Base-by-base conservation (phyloP, 2,113 vertebrate species). In the Bostrychus sinensis region DNA sequence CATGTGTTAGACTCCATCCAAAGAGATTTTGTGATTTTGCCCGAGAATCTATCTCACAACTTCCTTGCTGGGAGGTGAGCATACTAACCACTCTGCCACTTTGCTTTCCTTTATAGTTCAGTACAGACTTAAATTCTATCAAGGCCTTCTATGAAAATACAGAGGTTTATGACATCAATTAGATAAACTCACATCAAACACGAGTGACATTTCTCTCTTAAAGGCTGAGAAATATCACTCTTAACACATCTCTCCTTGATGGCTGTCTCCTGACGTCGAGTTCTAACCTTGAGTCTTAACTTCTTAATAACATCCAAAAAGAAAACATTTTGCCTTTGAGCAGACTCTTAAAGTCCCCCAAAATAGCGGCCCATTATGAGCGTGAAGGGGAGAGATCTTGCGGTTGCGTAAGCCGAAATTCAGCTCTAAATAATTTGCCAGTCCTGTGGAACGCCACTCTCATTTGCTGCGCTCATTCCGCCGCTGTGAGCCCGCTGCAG, bases 361-460 rank as follows among this genome's bases (percentile, higher is more conserved):
- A 48, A 58, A 62, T 38, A 39, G 59, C 38, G 23, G 43, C 57
- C 19, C 50, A 26, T 69, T 63, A 43, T 51, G 66, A 72, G 38
- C 11, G 1, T 37, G 30, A 67, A 14, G 7, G 12, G 32, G 26
- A 71, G 43, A 17, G 0, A 30, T 42, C 61, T 22, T 36, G 22
- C 36, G 11, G 43, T 65, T 78, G 71, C 62, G 20, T 66, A 51
- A 77, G 68, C 38, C 32, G 23, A 55, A 59, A 48, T 37, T 64
- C 61, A 12, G 62, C 7, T n/a, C 38, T 72, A 75, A 80, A 81
- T 83, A 66, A 76, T 76, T 83, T 70, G 57, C 39, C 70, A 58
- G 77, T 42, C 20, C 67, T 57, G 17, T 68, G 42, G 38, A 66
- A 61, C 72, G 51, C 55, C 50, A 30, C 34, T 73, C 62, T 79